Base-by-base conservation (phyloP, 2,797 vertebrate species). In the Rhynchotus rufescens region DNA sequence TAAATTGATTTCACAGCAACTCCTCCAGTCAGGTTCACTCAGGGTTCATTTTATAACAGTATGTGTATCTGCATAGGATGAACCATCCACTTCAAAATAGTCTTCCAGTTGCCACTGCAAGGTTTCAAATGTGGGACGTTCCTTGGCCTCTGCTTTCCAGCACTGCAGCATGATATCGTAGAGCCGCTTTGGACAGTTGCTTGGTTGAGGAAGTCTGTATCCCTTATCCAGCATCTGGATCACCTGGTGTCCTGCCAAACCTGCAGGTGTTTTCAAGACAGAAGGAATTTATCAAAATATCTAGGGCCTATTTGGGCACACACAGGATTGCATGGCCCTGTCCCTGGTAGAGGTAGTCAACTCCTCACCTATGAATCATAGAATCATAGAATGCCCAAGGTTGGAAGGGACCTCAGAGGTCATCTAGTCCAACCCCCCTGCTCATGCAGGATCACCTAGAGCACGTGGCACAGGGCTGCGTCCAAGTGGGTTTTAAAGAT, bases 121-220 rank as follows among this genome's bases (percentile, higher is more conserved):
- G 5, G 89, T 98, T 95, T 99, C 97, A 12, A 99, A 99, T 5
- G 98, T 98, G 45, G 99, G 99, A 3, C 99, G 92, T 0, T 95
- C 95, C 1, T 79, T 54, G 0, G 98, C 97, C 1, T 97, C 86
- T 0, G 78, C 86, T 1, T 95, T 98, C 99, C 99, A 99, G 96
- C 99, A 99, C 10, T 98, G 95, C 34, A 56, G 17, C 99, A 99
- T 99, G 73, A 99, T 98, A 28, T 94, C 88, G 15, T 99, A 98
- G 72, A 99, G 57, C 0, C 91, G 52, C 3, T 26, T 82, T 0
- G 98, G 98, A 76, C 99, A 99, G 12, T 62, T 91, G 2, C 80
- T 4, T 0, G 99, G 99, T 45, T 96, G 96, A 1, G 97, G 60
- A 69, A 99, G 98, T 86, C 99, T 97, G 97, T 99, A 99, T 28